Evolutionary conservation across 2,113 vertebrate species (phyloP).

Genomic region (Ictalurus punctatus): DNA sequence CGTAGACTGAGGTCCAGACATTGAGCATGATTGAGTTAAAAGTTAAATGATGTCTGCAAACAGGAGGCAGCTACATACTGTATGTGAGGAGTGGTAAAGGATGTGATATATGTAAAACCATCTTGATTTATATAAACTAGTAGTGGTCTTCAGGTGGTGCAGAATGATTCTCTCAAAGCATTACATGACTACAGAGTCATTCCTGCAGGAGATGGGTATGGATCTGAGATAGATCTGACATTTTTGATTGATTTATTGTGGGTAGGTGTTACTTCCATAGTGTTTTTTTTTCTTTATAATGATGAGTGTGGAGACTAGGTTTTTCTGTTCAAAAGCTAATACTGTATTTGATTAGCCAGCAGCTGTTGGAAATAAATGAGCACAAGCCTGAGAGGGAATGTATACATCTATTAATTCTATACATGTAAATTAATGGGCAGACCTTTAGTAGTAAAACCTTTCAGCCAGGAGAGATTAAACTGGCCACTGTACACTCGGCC

Average conservation of each 20-base stretch:
- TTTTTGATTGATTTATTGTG: not conserved
- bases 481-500: not conserved
- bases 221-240: not conserved
- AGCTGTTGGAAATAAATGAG: not conserved
- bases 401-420: not conserved
- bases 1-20: not conserved
- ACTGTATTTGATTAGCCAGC: not conserved
- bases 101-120: not conserved
- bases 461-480: not conserved
- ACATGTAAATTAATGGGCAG: not conserved
- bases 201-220: not conserved
- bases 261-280: not conserved
- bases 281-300: not conserved
- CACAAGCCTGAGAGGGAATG: not conserved
- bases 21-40: not conserved
- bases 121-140: not conserved
- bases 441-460: not conserved
- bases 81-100: not conserved
- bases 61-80: not conserved
- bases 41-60: not conserved
- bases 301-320: not conserved
- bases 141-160: not conserved
- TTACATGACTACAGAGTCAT: not conserved
- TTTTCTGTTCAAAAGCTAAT: not conserved
- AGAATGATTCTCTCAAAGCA: not conserved